Evolutionary conservation across 2,797 vertebrate genomes (phyloP).

Genomic region (Typhlichthys eigenmanni): DNA sequence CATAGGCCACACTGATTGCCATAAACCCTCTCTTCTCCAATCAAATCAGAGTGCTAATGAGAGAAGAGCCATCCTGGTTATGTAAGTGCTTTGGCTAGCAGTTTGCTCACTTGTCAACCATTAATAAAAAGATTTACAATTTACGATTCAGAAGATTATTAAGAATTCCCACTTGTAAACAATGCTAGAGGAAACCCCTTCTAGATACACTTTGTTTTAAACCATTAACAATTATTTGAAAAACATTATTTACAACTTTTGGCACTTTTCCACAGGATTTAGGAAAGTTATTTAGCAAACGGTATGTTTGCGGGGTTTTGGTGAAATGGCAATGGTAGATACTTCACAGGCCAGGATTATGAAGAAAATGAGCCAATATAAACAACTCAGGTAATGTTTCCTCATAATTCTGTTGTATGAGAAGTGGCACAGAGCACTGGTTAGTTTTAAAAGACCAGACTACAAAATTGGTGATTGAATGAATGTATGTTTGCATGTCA

Average conservation of each 20-base stretch:
- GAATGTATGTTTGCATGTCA: constrained; percentile 10
- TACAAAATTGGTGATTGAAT: too few species aligned
- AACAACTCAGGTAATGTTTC: not conserved
- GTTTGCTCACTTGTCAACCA: constrained; percentile 47
- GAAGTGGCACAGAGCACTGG: not conserved
- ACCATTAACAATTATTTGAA: constrained; percentile 56
- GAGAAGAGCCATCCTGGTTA: constrained; percentile 60
- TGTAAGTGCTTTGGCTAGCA: constrained; percentile 61
- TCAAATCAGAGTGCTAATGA: constrained; percentile 56
- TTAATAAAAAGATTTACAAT: constrained; percentile 62
- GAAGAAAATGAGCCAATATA: constrained; percentile 57
- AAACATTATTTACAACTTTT: constrained; percentile 94
- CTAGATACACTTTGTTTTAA: constrained; percentile 63
- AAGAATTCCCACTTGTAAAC: constrained; percentile 96
- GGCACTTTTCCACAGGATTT: constrained; percentile 83
- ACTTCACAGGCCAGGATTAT: constrained; percentile 83
- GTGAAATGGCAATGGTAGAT: constrained; percentile 84
- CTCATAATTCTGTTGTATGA: not conserved
- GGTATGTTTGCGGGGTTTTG: constrained; percentile 66
- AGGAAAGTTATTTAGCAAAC: constrained; percentile 34
- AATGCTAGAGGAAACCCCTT: constrained; percentile 90
- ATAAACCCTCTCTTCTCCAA: constrained; percentile 45
- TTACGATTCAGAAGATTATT: constrained; percentile 79
- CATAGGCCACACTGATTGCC: constrained; percentile 70
- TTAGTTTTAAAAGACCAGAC: too few species aligned